phyloP scores from a whole-genome alignment of 2,113 vertebrate species.

The Pseudopipra pipra region DNA sequence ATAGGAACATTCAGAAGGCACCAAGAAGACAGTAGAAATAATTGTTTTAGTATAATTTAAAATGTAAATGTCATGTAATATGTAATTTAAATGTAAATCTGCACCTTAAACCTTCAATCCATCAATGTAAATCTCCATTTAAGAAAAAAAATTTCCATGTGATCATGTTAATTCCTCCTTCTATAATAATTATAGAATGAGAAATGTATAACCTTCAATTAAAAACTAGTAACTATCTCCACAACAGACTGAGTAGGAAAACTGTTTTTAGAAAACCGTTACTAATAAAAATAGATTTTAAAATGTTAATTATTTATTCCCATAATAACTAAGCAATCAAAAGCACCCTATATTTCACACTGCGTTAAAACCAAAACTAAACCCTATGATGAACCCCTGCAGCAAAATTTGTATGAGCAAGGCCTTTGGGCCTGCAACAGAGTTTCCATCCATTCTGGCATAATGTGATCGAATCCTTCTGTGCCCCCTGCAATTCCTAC shows the following conservation, averaged over 20 bases:
- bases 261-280: not conserved
- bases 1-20: slow-evolving; percentile 15
- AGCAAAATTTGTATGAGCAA: not conserved
- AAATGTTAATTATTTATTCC: not conserved
- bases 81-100: slow-evolving; percentile 69
- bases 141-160: slow-evolving; percentile 59
- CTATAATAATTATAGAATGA: slow-evolving; percentile 49
- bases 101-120: slow-evolving; percentile 65
- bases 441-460: not conserved
- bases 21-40: slow-evolving; percentile 56
- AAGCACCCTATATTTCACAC: not conserved
- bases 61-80: slow-evolving; percentile 61
- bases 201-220: slow-evolving; percentile 52
- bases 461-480: not conserved
- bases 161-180: slow-evolving; percentile 54
- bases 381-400: not conserved
- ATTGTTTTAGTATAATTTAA: slow-evolving; percentile 67
- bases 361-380: not conserved
- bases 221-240: slow-evolving; percentile 24
- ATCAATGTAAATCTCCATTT: slow-evolving; percentile 62
- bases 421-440: not conserved
- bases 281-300: slow-evolving; percentile 4
- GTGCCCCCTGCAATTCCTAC: not conserved
- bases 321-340: not conserved
- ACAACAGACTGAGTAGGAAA: not conserved